phyloP scores from a whole-genome alignment of 2,797 vertebrate genomes.

The Melanotaenia maccullochi region DNA sequence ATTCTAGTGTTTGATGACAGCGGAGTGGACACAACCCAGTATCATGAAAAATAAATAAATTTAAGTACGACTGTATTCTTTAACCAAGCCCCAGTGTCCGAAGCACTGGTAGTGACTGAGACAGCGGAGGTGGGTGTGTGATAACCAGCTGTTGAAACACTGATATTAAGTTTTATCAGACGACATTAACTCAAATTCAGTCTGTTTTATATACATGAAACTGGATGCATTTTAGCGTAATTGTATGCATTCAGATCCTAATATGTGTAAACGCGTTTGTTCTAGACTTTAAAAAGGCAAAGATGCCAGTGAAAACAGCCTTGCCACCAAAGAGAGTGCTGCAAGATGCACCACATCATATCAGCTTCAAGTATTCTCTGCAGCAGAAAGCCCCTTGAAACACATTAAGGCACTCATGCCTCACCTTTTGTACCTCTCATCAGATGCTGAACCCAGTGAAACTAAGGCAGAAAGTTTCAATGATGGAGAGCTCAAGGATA shows the following conservation, averaged over 20 bases:
- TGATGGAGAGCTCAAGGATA: conserved; percentile 84
- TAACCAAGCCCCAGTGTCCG: background rate
- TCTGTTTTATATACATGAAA: no score
- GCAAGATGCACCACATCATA: background rate
- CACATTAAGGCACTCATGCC: conserved; percentile 8
- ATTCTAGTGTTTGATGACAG: background rate
- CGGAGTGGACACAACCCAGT: no score
- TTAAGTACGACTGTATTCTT: background rate
- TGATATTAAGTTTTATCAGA: background rate
- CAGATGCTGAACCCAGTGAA: conserved; percentile 76
- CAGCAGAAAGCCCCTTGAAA: conserved; percentile 21
- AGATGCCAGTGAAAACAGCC: background rate
- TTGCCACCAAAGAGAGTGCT: background rate
- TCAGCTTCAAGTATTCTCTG: background rate
- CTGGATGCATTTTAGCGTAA: background rate
- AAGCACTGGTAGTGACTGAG: background rate
- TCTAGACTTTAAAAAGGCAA: background rate
- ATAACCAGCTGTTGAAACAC: conserved; percentile 16
- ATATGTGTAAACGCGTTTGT: no score
- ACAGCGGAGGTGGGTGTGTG: conserved; percentile 14
- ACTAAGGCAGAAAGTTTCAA: conserved; percentile 80
- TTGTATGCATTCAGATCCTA: background rate
- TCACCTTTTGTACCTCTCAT: conserved; percentile 21
- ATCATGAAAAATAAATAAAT: background rate
- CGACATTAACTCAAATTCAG: background rate